Evolutionary conservation across 2,888 invertebrate genomes (phyloP).

Genomic region (Chalcis sispes): DNA sequence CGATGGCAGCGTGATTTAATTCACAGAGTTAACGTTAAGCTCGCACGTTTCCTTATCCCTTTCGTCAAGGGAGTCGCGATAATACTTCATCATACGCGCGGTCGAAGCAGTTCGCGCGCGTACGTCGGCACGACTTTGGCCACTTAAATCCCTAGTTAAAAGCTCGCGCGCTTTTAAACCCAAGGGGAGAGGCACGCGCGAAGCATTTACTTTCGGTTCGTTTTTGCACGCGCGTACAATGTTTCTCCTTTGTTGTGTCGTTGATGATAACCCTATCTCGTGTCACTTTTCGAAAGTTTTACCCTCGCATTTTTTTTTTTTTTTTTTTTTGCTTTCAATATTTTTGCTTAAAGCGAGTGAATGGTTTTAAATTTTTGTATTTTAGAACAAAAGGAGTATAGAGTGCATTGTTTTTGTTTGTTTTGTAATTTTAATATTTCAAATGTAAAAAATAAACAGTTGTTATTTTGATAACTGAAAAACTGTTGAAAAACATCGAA

Average conservation of each 20-base stretch:
- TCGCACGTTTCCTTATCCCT: background rate
- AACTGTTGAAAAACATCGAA: too few species aligned
- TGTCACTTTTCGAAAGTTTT: background rate
- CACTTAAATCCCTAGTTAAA: conserved; percentile 65
- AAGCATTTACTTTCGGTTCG: conserved; percentile 57
- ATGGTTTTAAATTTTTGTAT: background rate
- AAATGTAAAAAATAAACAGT: too few species aligned
- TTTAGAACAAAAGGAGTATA: background rate
- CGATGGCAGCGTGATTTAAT: background rate
- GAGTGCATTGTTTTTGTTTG: background rate
- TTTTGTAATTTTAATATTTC: too few species aligned
- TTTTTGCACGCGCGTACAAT: conserved; percentile 48
- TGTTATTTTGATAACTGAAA: too few species aligned
- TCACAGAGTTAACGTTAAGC: background rate
- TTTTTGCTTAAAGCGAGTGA: background rate
- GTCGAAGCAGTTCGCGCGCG: conserved; percentile 35
- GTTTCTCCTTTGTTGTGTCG: too few species aligned
- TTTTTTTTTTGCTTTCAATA: background rate
- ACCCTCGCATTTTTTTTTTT: background rate
- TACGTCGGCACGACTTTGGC: conserved; percentile 53
- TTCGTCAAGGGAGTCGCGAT: background rate
- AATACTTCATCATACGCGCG: conserved; percentile 5
- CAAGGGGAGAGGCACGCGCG: too few species aligned
- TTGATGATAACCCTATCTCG: too few species aligned
- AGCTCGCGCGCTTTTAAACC: too few species aligned